Conservation (phyloP, 2,888 invertebrate species). For the Drosophila nigritarsus region DNA sequence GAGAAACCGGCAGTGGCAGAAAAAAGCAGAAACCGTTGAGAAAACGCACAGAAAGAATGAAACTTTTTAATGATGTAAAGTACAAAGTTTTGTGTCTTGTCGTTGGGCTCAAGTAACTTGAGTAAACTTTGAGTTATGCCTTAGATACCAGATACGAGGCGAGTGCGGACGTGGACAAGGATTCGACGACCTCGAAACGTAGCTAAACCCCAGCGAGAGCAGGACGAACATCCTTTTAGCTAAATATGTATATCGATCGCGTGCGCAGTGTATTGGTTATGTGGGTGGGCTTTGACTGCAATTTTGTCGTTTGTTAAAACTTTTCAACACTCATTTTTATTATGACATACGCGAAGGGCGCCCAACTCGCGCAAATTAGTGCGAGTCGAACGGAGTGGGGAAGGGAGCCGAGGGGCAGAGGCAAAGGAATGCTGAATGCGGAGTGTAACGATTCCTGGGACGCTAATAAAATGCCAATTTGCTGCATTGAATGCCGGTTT, state of each 20-base stretch:
- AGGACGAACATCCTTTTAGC: slow-evolving; percentile 64
- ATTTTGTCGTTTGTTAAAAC: slow-evolving; percentile 78
- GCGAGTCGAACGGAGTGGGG: not conserved
- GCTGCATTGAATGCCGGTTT: slow-evolving; percentile 75
- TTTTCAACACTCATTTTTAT: slow-evolving; percentile 79
- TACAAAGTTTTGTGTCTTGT: slow-evolving; percentile 82
- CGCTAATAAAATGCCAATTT: slow-evolving; percentile 80
- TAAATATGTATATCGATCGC: slow-evolving; percentile 73
- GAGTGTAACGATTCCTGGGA: slow-evolving; percentile 25
- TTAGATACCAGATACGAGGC: slow-evolving; percentile 49
- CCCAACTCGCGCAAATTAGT: slow-evolving; percentile 64
- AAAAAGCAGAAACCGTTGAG: slow-evolving; percentile 28
- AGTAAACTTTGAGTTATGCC: slow-evolving; percentile 80
- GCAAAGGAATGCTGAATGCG: not conserved
- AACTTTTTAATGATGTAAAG: slow-evolving; percentile 84
- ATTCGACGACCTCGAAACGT: slow-evolving; percentile 70
- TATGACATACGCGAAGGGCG: slow-evolving; percentile 69
- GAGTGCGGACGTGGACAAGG: slow-evolving; percentile 30
- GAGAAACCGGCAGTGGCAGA: slow-evolving; percentile 25
- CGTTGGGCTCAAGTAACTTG: slow-evolving; percentile 74
- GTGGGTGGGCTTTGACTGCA: slow-evolving; percentile 54
- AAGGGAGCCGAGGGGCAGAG: not conserved
- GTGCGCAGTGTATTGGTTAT: slow-evolving; percentile 24
- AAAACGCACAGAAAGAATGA: slow-evolving; percentile 66
- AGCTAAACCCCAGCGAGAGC: not conserved